phyloP scores from a whole-genome alignment of 2,113 vertebrate genomes.

The Prionailurus viverrinus region DNA sequence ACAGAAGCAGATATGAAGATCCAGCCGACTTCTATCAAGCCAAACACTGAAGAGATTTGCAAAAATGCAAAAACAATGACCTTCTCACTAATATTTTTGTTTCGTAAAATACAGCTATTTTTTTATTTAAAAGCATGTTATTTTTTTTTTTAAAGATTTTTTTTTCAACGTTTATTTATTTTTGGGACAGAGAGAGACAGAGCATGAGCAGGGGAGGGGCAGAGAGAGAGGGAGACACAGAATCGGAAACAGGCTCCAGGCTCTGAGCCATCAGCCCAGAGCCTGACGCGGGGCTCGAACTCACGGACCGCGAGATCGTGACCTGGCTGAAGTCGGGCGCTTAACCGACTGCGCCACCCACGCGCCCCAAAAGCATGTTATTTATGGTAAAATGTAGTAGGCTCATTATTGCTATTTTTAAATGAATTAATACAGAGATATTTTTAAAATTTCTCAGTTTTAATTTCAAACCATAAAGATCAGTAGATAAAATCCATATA shows the following conservation, averaged over 20 bases:
- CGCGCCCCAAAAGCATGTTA: background rate
- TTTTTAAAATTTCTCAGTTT: constrained; percentile 1
- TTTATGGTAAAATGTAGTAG: background rate
- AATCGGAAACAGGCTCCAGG: too few relatives aligned
- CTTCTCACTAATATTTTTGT: background rate
- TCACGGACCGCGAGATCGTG: too few relatives aligned
- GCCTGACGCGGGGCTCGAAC: too few relatives aligned
- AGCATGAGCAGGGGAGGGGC: too few relatives aligned
- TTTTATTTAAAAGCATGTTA: background rate
- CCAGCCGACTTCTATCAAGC: constrained; percentile 22
- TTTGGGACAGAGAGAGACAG: too few relatives aligned
- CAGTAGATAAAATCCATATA: background rate
- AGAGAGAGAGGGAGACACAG: too few relatives aligned
- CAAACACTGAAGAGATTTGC: constrained; percentile 33
- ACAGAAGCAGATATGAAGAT: constrained; percentile 1
- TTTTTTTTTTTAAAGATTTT: background rate
- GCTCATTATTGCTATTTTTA: constrained; percentile 52
- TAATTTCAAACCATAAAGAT: constrained; percentile 13
- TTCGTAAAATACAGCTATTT: background rate
- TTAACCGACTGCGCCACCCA: too few relatives aligned
- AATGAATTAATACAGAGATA: constrained; percentile 16
- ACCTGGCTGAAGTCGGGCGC: too few relatives aligned
- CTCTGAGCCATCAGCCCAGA: too few relatives aligned
- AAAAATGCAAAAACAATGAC: constrained; percentile 36
- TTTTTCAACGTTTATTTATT: too few relatives aligned